These are phyloP conservation scores for Marisa cornuarietis DNA, from an alignment of 1,140 invertebrate species.

Conservation along the genomic window DNA sequence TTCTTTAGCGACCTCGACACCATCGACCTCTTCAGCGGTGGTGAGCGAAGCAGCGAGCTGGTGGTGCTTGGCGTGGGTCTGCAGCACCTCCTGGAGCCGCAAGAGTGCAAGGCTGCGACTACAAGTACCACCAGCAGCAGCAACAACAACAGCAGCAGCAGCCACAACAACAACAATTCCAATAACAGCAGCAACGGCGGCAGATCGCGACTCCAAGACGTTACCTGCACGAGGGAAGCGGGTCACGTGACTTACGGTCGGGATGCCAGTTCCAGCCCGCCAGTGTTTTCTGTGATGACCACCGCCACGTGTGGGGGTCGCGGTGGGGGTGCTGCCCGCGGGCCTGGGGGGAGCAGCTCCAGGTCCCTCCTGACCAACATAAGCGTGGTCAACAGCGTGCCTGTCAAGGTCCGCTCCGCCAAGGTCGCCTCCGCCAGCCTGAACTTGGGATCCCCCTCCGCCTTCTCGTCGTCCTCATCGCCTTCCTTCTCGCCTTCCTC, in stretches of 20 bases:
- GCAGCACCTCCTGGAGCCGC: conserved; percentile 60
- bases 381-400: conserved; percentile 37
- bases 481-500: background rate
- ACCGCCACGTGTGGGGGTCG: background rate
- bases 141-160: too few species aligned
- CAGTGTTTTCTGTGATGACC: background rate
- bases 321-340: background rate
- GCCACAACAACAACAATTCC: too few species aligned
- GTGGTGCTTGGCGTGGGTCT: conserved; percentile 66
- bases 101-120: conserved; percentile 38
- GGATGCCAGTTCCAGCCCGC: too few species aligned
- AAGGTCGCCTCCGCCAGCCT: background rate
- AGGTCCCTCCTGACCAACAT: conserved; percentile 45
- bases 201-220: too few species aligned
- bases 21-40: too few species aligned
- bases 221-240: too few species aligned
- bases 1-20: too few species aligned
- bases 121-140: conserved; percentile 14
- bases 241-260: too few species aligned
- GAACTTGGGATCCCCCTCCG: background rate
- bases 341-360: conserved; percentile 13
- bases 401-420: conserved; percentile 23
- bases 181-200: too few species aligned
- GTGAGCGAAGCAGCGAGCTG: conserved; percentile 49
- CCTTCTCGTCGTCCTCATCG: conserved; percentile 1